These are phyloP conservation scores for Ondatra zibethicus DNA, from an alignment of 2,113 vertebrate species.

Conservation along the genomic window DNA sequence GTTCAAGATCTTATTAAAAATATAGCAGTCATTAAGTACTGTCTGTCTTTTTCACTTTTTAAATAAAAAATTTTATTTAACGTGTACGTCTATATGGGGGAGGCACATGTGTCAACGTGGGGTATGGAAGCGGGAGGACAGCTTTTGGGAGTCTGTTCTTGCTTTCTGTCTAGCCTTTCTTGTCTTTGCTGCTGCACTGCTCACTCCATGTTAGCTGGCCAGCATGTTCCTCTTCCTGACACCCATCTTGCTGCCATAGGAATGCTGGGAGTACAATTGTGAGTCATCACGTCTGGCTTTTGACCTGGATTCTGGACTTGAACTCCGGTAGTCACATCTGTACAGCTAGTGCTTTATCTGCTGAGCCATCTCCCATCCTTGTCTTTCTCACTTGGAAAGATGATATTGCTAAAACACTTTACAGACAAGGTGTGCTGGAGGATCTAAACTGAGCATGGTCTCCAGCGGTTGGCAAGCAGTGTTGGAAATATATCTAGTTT, in stretches of 20 bases:
- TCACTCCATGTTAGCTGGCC: background rate
- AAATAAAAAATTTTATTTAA: background rate
- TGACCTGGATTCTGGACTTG: background rate
- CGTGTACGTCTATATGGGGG: too few relatives aligned
- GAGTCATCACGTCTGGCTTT: background rate
- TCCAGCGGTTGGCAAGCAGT: background rate
- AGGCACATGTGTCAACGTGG: background rate
- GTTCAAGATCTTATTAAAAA: constrained; percentile 43
- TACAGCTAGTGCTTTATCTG: background rate
- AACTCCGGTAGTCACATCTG: background rate
- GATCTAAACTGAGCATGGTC: background rate
- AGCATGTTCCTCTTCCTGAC: background rate
- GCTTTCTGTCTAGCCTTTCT: too few relatives aligned
- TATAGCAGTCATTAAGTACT: background rate
- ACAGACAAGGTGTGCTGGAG: background rate
- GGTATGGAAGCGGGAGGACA: rapidly evolving
- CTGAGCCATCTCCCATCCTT: background rate
- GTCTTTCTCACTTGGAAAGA: background rate
- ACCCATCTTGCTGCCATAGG: background rate
- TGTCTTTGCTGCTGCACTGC: background rate
- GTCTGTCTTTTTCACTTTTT: background rate
- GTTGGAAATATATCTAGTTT: constrained; percentile 28
- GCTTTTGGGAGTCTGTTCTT: background rate
- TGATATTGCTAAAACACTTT: background rate
- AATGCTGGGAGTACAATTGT: background rate